phyloP scores from a whole-genome alignment of 2,888 invertebrate species.

The Cloeon dipterum region DNA sequence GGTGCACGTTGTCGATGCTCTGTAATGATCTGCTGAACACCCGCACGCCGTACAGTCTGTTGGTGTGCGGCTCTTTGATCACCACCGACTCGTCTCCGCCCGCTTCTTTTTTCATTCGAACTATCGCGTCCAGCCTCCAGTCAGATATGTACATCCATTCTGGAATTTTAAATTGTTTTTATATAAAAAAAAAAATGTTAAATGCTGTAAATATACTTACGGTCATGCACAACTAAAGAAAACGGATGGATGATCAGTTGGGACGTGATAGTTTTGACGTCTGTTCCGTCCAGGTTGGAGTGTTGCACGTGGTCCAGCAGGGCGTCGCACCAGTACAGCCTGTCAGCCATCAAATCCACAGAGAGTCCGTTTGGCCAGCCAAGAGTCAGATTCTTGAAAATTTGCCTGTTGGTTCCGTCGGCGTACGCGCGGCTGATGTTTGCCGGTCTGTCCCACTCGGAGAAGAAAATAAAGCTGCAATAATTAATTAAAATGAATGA shows the following conservation, averaged over 20 bases:
- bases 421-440: constrained; percentile 84
- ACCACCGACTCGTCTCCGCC: constrained; percentile 72
- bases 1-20: constrained; percentile 42
- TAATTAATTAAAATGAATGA: not conserved
- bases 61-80: constrained; percentile 72
- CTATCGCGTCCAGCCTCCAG: constrained; percentile 88
- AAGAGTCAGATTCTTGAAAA: constrained; percentile 73
- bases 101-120: constrained; percentile 66
- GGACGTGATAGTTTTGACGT: constrained; percentile 74
- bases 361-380: constrained; percentile 97
- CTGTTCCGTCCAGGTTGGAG: constrained; percentile 71
- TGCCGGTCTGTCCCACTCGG: constrained; percentile 90
- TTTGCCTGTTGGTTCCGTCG: constrained; percentile 67
- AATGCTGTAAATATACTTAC: constrained; percentile 7
- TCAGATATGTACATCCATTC: constrained; percentile 94
- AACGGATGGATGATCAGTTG: constrained; percentile 71
- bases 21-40: constrained; percentile 59
- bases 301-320: constrained; percentile 89
- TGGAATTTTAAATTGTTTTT: constrained; percentile 9
- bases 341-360: constrained; percentile 68
- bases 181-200: not conserved
- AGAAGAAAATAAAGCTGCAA: constrained; percentile 70
- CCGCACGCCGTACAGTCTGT: constrained; percentile 77
- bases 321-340: constrained; percentile 95
- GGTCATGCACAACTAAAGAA: constrained; percentile 66